Percentiles rank a stretch among this genome's conserved stretches.
These are phyloP conservation scores for Yponomeuta cagnagella DNA, from an alignment of 2,888 invertebrate genomes.

Conservation along the genomic window DNA sequence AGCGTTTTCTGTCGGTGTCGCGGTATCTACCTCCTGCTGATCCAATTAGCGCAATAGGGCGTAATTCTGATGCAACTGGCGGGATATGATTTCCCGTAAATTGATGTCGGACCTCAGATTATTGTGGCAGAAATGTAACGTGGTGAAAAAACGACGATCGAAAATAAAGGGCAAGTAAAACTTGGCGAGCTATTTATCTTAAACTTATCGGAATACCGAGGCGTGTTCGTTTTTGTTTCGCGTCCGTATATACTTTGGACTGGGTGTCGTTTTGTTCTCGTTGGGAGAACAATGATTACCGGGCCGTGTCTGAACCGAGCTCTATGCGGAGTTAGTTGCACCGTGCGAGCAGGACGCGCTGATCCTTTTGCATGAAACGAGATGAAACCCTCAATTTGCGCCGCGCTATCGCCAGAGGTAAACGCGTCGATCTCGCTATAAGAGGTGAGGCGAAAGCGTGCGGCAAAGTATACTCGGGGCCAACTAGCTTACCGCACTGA, in stretches of 20 bases:
- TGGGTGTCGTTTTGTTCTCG: conserved; percentile 56
- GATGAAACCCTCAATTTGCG: conserved; percentile 70
- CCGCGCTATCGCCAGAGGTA: conserved; percentile 47
- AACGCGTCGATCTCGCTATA: conserved; percentile 51
- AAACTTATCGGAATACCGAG: conserved; percentile 65
- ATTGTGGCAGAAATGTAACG: conserved; percentile 40
- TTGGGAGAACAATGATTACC: conserved; percentile 69
- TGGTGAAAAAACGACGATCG: conserved; percentile 38
- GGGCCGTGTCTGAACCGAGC: conserved; percentile 43
- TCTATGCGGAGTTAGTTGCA: conserved; percentile 26
- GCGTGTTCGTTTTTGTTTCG: conserved; percentile 57
- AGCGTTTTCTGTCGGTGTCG: neutral
- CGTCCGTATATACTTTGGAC: conserved; percentile 58
- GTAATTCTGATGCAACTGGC: conserved; percentile 34
- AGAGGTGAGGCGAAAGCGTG: conserved; percentile 37
- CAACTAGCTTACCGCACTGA: conserved; percentile 12
- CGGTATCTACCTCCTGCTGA: neutral
- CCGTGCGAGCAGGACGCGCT: conserved; percentile 61
- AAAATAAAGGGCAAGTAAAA: conserved; percentile 55
- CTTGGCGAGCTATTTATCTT: conserved; percentile 68
- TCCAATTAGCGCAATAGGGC: conserved; percentile 20
- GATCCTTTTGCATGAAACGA: conserved; percentile 67
- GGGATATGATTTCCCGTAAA: conserved; percentile 43
- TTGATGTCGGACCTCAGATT: conserved; percentile 46
- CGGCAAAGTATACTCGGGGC: conserved; percentile 22